Conservation (phyloP, 2,797 vertebrate genomes). For the Ceryle rudis region DNA sequence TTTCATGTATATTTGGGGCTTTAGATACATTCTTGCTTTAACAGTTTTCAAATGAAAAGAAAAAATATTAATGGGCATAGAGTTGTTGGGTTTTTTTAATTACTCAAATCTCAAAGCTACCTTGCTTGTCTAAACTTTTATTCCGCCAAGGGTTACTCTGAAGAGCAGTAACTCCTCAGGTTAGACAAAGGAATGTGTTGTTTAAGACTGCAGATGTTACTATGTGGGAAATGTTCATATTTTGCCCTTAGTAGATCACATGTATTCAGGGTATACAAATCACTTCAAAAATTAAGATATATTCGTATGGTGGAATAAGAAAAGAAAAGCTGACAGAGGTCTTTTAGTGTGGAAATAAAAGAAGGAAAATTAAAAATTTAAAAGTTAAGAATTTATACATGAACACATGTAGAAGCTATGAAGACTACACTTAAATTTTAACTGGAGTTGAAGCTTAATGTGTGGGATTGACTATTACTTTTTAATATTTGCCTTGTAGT, state of each 20-base stretch:
- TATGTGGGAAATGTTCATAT: not conserved
- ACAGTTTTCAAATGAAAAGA: not conserved
- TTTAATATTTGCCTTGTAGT: not conserved
- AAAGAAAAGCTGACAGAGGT: not conserved
- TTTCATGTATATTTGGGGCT: not conserved
- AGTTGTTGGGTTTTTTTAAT: not conserved
- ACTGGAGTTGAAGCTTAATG: not conserved
- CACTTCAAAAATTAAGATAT: not conserved
- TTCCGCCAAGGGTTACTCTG: not conserved
- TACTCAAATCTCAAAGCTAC: not conserved
- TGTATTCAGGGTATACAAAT: not conserved
- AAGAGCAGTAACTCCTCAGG: not conserved
- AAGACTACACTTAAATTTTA: not conserved
- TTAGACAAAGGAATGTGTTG: slow-evolving; percentile 17
- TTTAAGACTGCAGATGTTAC: not conserved
- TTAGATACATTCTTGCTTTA: not conserved
- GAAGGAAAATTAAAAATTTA: not conserved
- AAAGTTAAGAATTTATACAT: not conserved
- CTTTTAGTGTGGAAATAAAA: not conserved
- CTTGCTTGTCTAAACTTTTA: not conserved
- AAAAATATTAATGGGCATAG: not conserved
- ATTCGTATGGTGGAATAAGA: not conserved
- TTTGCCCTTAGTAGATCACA: not conserved
- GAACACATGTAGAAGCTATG: not conserved
- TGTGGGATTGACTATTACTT: not conserved